phyloP scores from a whole-genome alignment of 2,113 vertebrate species.

The Stercorarius parasiticus region DNA sequence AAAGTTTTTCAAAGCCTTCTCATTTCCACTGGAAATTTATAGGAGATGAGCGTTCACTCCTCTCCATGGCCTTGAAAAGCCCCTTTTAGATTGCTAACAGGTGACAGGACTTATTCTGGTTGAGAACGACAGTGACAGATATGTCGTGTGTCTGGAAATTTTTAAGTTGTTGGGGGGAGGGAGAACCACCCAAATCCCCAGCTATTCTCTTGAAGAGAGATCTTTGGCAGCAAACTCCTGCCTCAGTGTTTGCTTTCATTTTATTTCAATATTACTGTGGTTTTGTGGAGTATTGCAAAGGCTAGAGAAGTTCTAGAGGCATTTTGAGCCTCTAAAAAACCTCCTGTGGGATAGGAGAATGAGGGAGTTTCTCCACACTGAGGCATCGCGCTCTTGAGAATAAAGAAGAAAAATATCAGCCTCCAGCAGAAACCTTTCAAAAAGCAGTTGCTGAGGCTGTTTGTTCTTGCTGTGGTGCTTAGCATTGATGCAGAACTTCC shows the following conservation, averaged over 20 bases:
- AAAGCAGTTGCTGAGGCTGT: background rate
- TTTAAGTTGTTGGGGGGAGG: background rate
- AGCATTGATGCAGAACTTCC: background rate
- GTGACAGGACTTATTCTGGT: background rate
- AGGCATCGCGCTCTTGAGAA: background rate
- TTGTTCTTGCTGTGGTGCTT: background rate
- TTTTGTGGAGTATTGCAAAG: background rate
- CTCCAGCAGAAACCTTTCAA: background rate
- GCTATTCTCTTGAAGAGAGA: background rate
- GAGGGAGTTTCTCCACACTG: background rate
- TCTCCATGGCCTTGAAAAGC: background rate
- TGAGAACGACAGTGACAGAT: background rate
- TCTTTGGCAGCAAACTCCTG: background rate
- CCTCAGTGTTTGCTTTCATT: background rate
- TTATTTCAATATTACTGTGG: background rate
- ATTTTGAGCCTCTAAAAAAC: background rate
- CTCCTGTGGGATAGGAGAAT: background rate
- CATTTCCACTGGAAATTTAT: background rate
- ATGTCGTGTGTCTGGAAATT: background rate
- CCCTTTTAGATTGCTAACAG: background rate
- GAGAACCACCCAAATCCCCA: background rate
- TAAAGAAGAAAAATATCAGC: background rate
- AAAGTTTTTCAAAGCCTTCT: background rate
- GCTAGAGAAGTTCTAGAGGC: background rate
- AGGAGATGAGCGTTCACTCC: background rate